A percentile compares a stretch with the other conserved stretches of the same genome.
Evolutionary conservation across 1,140 invertebrate genomes (phyloP).

Genomic region (Magallana angulata): DNA sequence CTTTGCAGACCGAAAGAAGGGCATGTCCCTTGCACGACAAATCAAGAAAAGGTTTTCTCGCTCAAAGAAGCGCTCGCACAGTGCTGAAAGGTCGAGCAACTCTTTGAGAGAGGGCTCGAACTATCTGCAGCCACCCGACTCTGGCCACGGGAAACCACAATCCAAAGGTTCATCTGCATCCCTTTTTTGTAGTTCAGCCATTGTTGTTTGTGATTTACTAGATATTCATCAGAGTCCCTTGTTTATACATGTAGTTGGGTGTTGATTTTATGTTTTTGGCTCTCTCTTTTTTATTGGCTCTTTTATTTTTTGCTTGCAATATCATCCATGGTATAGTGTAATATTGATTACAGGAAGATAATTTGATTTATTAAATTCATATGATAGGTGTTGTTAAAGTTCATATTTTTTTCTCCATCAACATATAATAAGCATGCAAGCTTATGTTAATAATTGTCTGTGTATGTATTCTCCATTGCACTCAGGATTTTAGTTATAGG

Average conservation of each 20-base stretch:
- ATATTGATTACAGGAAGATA: too few species aligned
- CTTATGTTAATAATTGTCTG: too few species aligned
- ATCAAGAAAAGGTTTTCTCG: constrained; percentile 71
- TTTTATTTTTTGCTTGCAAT: not conserved
- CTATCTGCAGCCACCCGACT: constrained; percentile 68
- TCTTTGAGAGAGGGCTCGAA: constrained; percentile 63
- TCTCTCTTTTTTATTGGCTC: not conserved
- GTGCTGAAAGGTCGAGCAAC: constrained; percentile 68
- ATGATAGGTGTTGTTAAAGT: too few species aligned
- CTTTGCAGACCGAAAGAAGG: constrained; percentile 73
- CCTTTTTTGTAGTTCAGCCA: constrained; percentile 29
- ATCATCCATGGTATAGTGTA: too few species aligned
- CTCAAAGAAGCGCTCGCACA: constrained; percentile 70
- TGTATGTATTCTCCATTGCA: too few species aligned
- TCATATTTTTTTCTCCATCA: too few species aligned
- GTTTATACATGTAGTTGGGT: not conserved
- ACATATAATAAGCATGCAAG: too few species aligned
- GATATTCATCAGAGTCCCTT: not conserved
- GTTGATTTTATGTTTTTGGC: not conserved
- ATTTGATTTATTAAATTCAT: too few species aligned
- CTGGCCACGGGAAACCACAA: constrained; percentile 58
- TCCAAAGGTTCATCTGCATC: constrained; percentile 65
- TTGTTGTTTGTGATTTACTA: constrained; percentile 29
- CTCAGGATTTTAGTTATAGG: too few species aligned
- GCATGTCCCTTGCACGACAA: constrained; percentile 63